Evolutionary conservation across 2,113 vertebrate genomes (phyloP), one percentile per base, ranked within the genome.

Genomic region (Apistogramma diplotaenia): DNA sequence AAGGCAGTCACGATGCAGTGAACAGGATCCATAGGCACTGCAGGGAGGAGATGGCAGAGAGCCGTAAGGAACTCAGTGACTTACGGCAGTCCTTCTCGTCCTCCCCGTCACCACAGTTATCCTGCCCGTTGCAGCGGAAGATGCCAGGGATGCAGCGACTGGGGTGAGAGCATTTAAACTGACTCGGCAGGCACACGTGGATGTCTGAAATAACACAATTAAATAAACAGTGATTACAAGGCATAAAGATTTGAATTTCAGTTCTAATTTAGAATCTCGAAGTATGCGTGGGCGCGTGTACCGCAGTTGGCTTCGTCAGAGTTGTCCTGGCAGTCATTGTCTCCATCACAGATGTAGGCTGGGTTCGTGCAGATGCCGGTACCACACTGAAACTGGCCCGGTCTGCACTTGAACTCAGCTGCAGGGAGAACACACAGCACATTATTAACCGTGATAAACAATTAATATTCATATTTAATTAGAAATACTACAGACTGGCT

Each of bases 301-400:
- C 98, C 98, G 0, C 98, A 99, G 89, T 99, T 99, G 91, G 97
- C 97, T 86, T 99, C 98, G 0, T 99, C 98, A 0, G 98, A 99
- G 93, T 96, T 98, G 95, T 99, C 98, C 85, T 99, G 98, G 88
- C 98, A 99, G 94, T 99, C 98, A 0, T 99, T 99, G 96, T 99
- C 98, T 1, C 98, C 98, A 0, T 99, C 98, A 2, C 98, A 99
- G 94, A 99, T 99, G 94, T 99, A 99, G 87, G 98, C 98, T 0
- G 98, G 98, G 95, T 99, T 99, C 21, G 98, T 99, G 87, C 98
- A 99, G 93, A 99, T 98, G 29, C 98, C 98, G 0, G 97, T 99
- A 0, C 97, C 97, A 65, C 98, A 99, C 93, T 99, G 98, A 94
- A 99, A 99, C 88, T 99, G 97, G 3, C 97, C 97, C 0, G 97